Evolutionary conservation across 2,797 vertebrate species (phyloP), one percentile per base, ranked within the genome.

Genomic region (Mus spretus): DNA sequence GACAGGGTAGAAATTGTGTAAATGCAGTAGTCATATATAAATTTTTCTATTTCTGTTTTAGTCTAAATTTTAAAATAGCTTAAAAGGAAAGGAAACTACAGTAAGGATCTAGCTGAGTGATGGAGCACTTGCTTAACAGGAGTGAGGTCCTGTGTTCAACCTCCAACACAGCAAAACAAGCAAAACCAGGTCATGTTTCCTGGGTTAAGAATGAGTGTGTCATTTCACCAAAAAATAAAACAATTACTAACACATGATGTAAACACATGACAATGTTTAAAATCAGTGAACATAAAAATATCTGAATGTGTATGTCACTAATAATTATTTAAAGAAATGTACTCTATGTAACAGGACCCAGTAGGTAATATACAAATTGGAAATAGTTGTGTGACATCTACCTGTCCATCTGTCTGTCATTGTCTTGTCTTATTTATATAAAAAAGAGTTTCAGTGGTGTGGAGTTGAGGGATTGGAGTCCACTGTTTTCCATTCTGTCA

Each of bases 221-320:
- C 19, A 86, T 75, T 85, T 85, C 67, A 61, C 24, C n/a, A 55
- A 67, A 93, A 88, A 24, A 77, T 37, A 50, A 97, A 91, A 94
- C 80, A 77, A 82, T 34, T 31, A 91, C 22, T 53, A 31, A 13
- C 34, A 77, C 47, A 44, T 80, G 74, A 65, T 44, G 37, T 57
- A 88, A 24, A 75, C 0, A 20, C n/a, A 57, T 31, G 40, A 26
- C 26, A 74, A 87, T 57, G 50, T 40, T 57, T 31, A 61, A 61
- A 89, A 40, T 75, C 72, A 24, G 37, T 59, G 3, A 89, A 89
- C 72, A 84, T 1, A 63, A 34, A 57, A 70, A 15, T n/a, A 65
- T 86, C 72, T 83, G 34, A 75, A 84, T 78, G n/a, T 13, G 2
- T 57, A 61, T 47, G 3, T 22, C 72, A 40, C 63, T 24, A 37